Conservation (phyloP, 2,888 invertebrate species). For the Callyntrura sp. region DNA sequence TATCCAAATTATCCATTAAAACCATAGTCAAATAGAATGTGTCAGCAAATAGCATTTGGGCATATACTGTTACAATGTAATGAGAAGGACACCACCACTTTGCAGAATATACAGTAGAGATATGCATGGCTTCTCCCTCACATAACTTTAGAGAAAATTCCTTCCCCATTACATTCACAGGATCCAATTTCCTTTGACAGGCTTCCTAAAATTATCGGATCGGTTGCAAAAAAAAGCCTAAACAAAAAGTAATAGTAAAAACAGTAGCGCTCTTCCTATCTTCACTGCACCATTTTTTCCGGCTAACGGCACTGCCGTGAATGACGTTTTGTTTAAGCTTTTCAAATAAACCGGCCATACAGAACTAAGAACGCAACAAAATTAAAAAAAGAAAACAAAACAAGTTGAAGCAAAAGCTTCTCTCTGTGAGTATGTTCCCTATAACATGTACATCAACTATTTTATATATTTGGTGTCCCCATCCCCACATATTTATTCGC, state of each 20-base stretch:
- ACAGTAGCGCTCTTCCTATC: neutral
- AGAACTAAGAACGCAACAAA: slow-evolving; percentile 4
- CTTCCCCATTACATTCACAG: slow-evolving; percentile 6
- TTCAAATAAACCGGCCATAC: neutral
- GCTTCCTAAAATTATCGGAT: slow-evolving; percentile 45
- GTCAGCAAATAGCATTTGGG: slow-evolving; percentile 9
- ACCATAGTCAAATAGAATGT: slow-evolving; percentile 4
- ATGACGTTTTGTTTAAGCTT: neutral
- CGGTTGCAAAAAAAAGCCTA: neutral
- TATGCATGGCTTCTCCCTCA: neutral
- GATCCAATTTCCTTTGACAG: slow-evolving; percentile 73
- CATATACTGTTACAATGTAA: neutral
- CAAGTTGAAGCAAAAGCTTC: neutral
- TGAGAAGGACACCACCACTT: no score
- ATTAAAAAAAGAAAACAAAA: slow-evolving; percentile 49
- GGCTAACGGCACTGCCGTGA: slow-evolving; percentile 34
- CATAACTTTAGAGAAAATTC: neutral
- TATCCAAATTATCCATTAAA: slow-evolving; percentile 59
- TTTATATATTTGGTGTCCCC: slow-evolving; percentile 42
- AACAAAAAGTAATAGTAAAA: slow-evolving; percentile 46
- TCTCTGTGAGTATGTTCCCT: slow-evolving; percentile 21
- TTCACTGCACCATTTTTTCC: neutral
- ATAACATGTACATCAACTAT: no score
- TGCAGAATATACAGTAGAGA: neutral
- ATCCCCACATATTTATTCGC: slow-evolving; percentile 41